Evolutionary conservation across 2,113 vertebrate genomes (phyloP).

Genomic region (Lamprologus speciosus): DNA sequence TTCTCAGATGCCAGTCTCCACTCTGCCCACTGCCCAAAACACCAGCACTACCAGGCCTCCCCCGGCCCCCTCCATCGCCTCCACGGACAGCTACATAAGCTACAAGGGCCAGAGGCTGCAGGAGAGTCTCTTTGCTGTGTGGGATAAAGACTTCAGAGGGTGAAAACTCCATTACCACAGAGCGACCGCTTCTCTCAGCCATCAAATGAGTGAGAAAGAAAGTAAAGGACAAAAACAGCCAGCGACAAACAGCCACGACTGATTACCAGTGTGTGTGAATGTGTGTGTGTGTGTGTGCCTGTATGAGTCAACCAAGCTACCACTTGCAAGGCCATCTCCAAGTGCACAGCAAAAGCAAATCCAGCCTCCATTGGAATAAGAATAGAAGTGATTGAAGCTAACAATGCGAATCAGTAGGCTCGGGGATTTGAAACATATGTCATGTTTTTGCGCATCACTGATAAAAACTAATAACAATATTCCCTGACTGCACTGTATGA

Average conservation of each 20-base stretch:
- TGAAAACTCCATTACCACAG: constrained; percentile 80
- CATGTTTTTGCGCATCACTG: constrained; percentile 54
- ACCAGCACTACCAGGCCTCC: constrained; percentile 76
- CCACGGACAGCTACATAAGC: constrained; percentile 70
- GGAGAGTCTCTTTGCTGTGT: constrained; percentile 86
- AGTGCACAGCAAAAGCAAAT: neutral
- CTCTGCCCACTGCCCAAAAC: constrained; percentile 72
- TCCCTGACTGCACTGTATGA: constrained; percentile 41
- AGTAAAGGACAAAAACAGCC: constrained; percentile 20
- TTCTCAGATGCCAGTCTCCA: constrained; percentile 85
- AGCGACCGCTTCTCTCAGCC: neutral
- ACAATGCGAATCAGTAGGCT: constrained; percentile 39
- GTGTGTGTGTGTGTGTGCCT: neutral
- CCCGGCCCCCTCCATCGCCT: constrained; percentile 72
- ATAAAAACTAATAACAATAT: constrained; percentile 58
- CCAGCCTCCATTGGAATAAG: constrained; percentile 5
- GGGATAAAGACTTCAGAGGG: constrained; percentile 86
- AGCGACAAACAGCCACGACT: constrained; percentile 12
- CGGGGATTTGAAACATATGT: constrained; percentile 52
- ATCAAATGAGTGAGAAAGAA: constrained; percentile 12
- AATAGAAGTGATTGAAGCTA: constrained; percentile 48
- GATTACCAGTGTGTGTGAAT: neutral
- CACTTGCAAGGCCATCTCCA: constrained; percentile 1
- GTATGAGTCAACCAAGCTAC: neutral
- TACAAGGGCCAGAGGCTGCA: constrained; percentile 77